These are phyloP conservation scores for Rhogogaster chlorosoma DNA, from an alignment of 2,888 invertebrate species.

Conservation along the genomic window DNA sequence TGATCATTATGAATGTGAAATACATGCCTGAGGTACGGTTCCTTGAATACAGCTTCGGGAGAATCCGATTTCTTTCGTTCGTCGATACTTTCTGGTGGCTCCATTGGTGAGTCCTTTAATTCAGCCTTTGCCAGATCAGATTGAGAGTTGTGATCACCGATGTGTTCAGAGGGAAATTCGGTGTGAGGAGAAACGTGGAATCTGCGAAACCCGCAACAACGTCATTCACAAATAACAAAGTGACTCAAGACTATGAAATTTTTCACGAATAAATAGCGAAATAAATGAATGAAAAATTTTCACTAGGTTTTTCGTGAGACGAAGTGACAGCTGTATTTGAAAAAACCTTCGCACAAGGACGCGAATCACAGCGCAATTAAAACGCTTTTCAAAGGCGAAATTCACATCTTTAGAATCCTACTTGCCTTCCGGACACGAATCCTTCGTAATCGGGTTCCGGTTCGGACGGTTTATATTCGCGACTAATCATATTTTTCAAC, in stretches of 20 bases:
- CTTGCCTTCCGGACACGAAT: conserved; percentile 42
- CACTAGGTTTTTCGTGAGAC: not conserved
- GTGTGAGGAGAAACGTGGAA: conserved; percentile 13
- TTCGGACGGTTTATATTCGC: conserved; percentile 12
- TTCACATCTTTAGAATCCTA: conserved; percentile 18
- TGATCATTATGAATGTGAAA: not conserved
- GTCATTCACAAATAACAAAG: not conserved
- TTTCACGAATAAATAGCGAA: not conserved
- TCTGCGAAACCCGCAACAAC: not conserved
- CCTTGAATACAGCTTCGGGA: conserved; percentile 11
- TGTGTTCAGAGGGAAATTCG: not conserved
- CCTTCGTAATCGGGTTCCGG: conserved; percentile 37
- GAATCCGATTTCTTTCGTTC: not conserved
- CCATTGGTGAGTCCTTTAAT: conserved; percentile 11
- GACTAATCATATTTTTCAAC: not conserved
- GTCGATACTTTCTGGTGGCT: not conserved
- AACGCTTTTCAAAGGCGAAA: not conserved
- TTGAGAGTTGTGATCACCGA: not conserved
- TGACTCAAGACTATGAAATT: not conserved
- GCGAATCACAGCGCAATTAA: not conserved
- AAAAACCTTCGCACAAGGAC: not conserved
- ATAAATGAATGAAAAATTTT: not conserved
- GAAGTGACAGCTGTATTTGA: not conserved
- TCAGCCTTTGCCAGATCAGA: not conserved
- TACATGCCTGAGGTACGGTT: conserved; percentile 23